A percentile compares a stretch with the other conserved stretches of the same genome.
Conservation (phyloP, 2,888 invertebrate species). For the Frankliniella fusca region DNA sequence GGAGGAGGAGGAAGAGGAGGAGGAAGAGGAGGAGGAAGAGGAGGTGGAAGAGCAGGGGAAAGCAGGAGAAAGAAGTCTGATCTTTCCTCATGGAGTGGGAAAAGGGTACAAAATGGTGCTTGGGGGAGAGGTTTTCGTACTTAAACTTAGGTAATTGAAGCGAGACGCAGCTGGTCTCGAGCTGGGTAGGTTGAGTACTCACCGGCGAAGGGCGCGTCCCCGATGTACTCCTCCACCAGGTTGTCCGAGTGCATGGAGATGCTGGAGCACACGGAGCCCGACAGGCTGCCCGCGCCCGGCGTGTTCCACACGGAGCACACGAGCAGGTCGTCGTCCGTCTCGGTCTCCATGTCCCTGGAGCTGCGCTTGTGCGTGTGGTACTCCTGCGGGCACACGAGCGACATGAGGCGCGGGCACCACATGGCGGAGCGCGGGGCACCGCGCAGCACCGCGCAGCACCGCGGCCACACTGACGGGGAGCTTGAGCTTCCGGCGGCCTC, state of each 20-base stretch:
- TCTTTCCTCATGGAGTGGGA: too few species aligned
- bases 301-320: constrained; percentile 41
- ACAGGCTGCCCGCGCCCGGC: neutral
- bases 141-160: too few species aligned
- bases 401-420: constrained; percentile 28
- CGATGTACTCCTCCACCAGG: constrained; percentile 76
- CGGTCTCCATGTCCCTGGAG: constrained; percentile 80
- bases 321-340: constrained; percentile 60
- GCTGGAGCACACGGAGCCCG: constrained; percentile 66
- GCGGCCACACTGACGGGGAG: constrained; percentile 21
- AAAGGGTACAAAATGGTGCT: too few species aligned
- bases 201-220: constrained; percentile 86
- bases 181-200: constrained; percentile 47
- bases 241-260: constrained; percentile 61
- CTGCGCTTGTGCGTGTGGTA: constrained; percentile 63
- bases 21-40: too few species aligned
- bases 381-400: constrained; percentile 54
- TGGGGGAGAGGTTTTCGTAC: too few species aligned
- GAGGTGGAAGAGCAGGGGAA: too few species aligned
- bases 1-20: too few species aligned
- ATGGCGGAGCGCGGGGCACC: constrained; percentile 29
- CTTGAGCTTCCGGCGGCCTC: neutral
- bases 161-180: too few species aligned
- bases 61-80: too few species aligned
- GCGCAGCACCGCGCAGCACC: constrained; percentile 30